Evolutionary conservation across 2,888 invertebrate species (phyloP).

Genomic region (Perithous albicinctus): DNA sequence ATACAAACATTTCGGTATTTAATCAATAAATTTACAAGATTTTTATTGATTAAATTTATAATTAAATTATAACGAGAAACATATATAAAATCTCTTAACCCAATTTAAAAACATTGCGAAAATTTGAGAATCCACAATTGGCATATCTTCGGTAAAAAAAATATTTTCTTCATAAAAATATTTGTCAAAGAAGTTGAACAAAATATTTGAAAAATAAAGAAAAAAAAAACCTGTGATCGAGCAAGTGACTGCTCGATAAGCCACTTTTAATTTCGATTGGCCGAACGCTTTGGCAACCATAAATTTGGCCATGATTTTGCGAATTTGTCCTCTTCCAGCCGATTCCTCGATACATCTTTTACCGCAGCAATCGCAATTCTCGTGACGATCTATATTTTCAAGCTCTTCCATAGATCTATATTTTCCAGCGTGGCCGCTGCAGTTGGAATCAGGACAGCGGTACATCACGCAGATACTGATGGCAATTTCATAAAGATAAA

Average conservation of each 20-base stretch:
- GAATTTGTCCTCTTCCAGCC: conserved; percentile 39
- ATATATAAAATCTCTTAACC: no score
- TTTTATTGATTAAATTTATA: no score
- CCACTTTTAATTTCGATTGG: not conserved
- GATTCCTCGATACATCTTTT: conserved; percentile 50
- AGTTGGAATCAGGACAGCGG: conserved; percentile 50
- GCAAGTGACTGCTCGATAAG: conserved; percentile 21
- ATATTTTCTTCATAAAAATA: no score
- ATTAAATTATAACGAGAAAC: no score
- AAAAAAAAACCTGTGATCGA: conserved; percentile 43
- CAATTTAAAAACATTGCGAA: no score
- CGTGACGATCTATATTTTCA: not conserved
- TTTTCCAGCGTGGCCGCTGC: conserved; percentile 40
- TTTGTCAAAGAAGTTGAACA: no score
- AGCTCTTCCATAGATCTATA: conserved; percentile 31
- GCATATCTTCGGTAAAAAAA: no score
- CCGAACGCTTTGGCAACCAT: conserved; percentile 11
- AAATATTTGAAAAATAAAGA: not conserved
- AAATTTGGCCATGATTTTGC: conserved; percentile 48
- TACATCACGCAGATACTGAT: conserved; percentile 39
- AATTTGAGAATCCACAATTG: no score
- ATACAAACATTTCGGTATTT: no score
- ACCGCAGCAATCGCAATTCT: conserved; percentile 34
- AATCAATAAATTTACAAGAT: no score
- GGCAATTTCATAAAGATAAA: not conserved